These are phyloP conservation scores for Enteromius thamalakanensis DNA, from an alignment of 2,797 vertebrate species.

Conservation along the genomic window DNA sequence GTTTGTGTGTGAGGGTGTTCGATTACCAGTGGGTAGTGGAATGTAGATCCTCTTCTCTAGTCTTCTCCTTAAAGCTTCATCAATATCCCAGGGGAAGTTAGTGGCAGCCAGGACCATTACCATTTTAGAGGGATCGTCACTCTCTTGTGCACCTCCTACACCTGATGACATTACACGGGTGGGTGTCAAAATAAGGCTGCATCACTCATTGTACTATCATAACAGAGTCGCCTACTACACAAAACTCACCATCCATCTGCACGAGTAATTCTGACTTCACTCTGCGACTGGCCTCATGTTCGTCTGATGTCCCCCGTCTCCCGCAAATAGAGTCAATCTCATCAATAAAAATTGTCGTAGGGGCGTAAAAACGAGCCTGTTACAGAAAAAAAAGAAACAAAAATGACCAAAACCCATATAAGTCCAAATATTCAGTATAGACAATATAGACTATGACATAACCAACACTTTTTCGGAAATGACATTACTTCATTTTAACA, in stretches of 20 bases:
- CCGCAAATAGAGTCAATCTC: conserved; percentile 98
- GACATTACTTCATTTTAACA: neutral
- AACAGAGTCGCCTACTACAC: neutral
- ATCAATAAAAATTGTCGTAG: conserved; percentile 97
- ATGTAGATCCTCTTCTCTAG: conserved; percentile 98
- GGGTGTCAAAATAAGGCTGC: neutral
- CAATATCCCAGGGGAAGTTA: conserved; percentile 99
- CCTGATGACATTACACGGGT: conserved; percentile 71
- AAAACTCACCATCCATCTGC: conserved; percentile 96
- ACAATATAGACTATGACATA: neutral
- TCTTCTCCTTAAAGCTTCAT: conserved; percentile 93
- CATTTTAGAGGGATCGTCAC: conserved; percentile 96
- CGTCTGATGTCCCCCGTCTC: conserved; percentile 92
- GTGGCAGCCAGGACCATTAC: conserved; percentile 98
- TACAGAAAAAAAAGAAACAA: neutral
- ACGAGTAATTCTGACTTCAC: conserved; percentile 96
- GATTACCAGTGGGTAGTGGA: conserved; percentile 90
- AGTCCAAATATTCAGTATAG: neutral
- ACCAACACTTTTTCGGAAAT: neutral
- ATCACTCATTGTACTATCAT: conserved; percentile 9
- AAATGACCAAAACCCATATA: neutral
- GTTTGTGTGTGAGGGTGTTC: conserved; percentile 38
- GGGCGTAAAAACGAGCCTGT: conserved; percentile 95
- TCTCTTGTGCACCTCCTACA: conserved; percentile 91
- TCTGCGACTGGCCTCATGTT: conserved; percentile 95